These are phyloP conservation scores for Brachionus koreanus DNA, from an alignment of 1,140 invertebrate species.

Conservation along the genomic window DNA sequence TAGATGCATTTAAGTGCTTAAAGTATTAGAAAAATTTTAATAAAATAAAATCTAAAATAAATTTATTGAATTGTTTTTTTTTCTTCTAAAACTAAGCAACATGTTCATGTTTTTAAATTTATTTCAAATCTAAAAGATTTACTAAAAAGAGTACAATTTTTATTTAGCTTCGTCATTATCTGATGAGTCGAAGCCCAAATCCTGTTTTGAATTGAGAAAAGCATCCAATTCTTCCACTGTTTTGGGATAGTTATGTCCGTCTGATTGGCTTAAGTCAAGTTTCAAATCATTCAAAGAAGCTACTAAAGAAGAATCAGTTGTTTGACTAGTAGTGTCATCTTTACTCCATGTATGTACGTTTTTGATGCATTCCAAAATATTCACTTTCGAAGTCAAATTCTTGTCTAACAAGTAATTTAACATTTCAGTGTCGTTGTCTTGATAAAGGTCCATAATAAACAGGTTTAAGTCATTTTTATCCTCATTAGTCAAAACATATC, in stretches of 20 bases:
- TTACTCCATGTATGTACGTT: conserved; percentile 9
- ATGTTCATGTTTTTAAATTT: background rate
- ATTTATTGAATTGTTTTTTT: too few relatives aligned
- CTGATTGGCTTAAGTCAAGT: background rate
- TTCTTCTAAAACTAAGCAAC: too few relatives aligned
- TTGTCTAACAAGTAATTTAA: conserved; percentile 6
- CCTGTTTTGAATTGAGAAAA: background rate
- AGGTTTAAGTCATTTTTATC: conserved; percentile 16
- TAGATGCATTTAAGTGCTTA: too few relatives aligned
- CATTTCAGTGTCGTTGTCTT: background rate
- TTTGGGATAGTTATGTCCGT: background rate
- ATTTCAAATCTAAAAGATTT: background rate
- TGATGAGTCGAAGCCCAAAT: background rate
- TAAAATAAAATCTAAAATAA: too few relatives aligned
- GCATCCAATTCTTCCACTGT: background rate
- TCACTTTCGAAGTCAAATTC: background rate
- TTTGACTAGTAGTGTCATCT: background rate
- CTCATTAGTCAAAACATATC: conserved; percentile 4
- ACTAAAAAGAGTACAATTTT: background rate
- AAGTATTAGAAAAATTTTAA: too few relatives aligned
- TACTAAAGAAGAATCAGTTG: background rate
- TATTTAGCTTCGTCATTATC: conserved; percentile 24
- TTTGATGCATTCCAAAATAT: conserved; percentile 7
- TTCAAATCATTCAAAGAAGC: conserved; percentile 11
- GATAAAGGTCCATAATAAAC: conserved; percentile 13